Conservation (phyloP, 2,888 invertebrate genomes). For the Invenusta paracnida region DNA sequence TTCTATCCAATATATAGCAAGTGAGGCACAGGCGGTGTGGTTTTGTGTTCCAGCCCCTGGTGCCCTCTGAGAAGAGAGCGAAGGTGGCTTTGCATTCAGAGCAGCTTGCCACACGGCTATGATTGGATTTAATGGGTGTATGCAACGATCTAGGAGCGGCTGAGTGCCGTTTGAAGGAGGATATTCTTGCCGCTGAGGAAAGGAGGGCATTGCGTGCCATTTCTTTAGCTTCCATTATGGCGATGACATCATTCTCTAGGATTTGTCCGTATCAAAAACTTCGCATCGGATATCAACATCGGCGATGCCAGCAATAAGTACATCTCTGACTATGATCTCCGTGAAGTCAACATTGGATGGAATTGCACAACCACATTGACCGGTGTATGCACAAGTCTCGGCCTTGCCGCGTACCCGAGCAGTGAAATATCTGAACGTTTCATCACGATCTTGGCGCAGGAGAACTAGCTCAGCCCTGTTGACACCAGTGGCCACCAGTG, state of each 20-base stretch:
- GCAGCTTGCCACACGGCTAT: neutral
- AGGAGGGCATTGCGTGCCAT: neutral
- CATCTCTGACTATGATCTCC: neutral
- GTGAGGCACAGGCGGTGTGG: constrained; percentile 27
- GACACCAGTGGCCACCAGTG: neutral
- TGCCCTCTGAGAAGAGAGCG: constrained; percentile 8
- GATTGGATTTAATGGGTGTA: neutral
- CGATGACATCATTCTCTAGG: neutral
- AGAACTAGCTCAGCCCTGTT: neutral
- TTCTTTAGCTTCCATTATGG: constrained; percentile 16
- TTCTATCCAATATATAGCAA: neutral
- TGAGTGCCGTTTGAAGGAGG: constrained; percentile 21
- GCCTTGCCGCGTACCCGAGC: neutral
- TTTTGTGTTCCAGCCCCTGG: constrained; percentile 15
- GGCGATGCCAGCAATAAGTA: neutral
- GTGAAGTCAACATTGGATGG: neutral
- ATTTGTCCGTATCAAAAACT: neutral
- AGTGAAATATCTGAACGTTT: neutral
- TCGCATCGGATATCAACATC: neutral
- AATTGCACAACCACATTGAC: neutral
- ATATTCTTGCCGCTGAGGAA: constrained; percentile 14
- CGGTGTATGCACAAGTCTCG: neutral
- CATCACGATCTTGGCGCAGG: neutral
- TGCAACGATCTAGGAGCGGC: neutral
- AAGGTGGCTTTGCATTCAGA: constrained; percentile 22